Evolutionary conservation across 2,888 invertebrate species (phyloP), one percentile per base, ranked within the genome.

Genomic region (Lasioglossum zephyrum): DNA sequence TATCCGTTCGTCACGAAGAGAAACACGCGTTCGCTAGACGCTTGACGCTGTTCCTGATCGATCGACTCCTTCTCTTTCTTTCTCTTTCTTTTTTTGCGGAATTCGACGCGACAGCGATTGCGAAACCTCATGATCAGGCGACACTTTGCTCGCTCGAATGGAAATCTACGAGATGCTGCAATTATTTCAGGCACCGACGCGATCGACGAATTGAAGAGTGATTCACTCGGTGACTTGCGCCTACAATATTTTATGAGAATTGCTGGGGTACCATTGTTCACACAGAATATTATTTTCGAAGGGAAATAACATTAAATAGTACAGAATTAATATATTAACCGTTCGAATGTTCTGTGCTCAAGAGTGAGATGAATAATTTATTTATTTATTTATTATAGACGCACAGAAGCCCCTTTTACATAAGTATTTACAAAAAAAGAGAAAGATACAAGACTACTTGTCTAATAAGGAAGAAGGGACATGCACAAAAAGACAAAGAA

Each of bases 1-100:
- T 84, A 70, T 41, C 44, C 41, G 49, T 63, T 26, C 60, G 60
- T n/a, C 73, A 49, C 73, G 80, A 13, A 11, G 60, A 44, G 47
- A 47, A 36, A 36, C 16, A 31, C 60, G 57, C 31, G n/a, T 47
- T 49, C 44, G 2, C 31, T n/a, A 41, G 53, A 26, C 69, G 63
- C 53, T 3, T 22, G 39, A 16, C 36, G 31, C 31, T 31, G 16
- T 63, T 26, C 36, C 31, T 41, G 57, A 73, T 36, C 26, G 73
- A 36, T 47, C 22, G 36, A 31, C 31, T 16, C 66, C 18, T 63
- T 63, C 31, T 18, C 63, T 31, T 66, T 16, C 18, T 36, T 66
- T 66, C 8, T 66, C 18, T 16, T 22, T 16, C 22, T 36, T 41
- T 44, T 31, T 73, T 78, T 73, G 36, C n/a, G 70, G 53, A 39